Percentiles rank a stretch among this genome's conserved stretches.
Evolutionary conservation across 2,113 vertebrate species (phyloP).

Genomic region (Origma solitaria): DNA sequence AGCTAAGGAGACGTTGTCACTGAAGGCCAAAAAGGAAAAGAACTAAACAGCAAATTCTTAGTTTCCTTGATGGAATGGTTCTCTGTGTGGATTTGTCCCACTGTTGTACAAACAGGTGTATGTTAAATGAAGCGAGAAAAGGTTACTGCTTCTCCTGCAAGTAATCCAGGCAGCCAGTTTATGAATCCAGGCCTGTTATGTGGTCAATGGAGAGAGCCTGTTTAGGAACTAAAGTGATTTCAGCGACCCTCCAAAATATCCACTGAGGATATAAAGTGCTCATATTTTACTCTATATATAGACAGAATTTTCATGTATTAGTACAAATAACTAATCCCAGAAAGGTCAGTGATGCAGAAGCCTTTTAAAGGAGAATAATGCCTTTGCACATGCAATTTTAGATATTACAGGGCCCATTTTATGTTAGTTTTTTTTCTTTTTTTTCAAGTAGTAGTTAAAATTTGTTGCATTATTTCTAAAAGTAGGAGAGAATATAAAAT

Average conservation of each 20-base stretch:
- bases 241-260: background rate
- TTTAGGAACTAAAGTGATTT: background rate
- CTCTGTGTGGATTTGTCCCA: background rate
- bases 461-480: background rate
- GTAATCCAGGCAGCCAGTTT: background rate
- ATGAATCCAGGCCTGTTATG: background rate
- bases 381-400: background rate
- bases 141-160: background rate
- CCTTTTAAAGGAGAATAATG: background rate
- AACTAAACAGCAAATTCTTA: background rate
- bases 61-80: background rate
- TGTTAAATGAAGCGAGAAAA: background rate
- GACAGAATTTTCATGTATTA: background rate
- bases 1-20: background rate
- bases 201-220: background rate
- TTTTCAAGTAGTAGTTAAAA: background rate
- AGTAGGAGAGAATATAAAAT: background rate
- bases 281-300: background rate
- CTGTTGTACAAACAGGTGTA: background rate
- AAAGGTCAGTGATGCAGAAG: background rate
- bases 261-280: background rate
- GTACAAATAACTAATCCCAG: background rate
- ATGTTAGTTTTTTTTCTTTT: too few relatives aligned
- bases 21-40: background rate
- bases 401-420: rapidly evolving